Conservation (phyloP, 2,888 invertebrate genomes). For the Amblyjoppa fuscipennis region DNA sequence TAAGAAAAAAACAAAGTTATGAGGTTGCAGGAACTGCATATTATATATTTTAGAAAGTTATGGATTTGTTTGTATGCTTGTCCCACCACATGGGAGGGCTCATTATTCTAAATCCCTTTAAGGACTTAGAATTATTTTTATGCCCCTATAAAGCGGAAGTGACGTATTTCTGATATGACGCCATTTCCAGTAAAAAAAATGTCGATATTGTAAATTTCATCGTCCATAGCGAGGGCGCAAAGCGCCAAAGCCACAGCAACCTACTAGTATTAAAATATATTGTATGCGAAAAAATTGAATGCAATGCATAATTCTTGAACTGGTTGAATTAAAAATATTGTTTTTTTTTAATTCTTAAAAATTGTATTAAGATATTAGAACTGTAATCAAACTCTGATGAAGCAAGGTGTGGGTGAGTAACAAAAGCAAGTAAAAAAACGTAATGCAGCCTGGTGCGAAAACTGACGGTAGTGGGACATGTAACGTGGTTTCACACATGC, state of each 20-base stretch:
- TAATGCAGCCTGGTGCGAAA: slow-evolving; percentile 84
- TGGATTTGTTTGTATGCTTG: too few relatives aligned
- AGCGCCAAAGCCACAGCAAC: too few relatives aligned
- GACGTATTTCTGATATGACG: too few relatives aligned
- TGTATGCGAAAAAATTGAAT: slow-evolving; percentile 33
- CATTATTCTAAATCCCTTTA: too few relatives aligned
- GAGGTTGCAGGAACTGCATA: slow-evolving; percentile 38
- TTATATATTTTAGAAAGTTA: too few relatives aligned
- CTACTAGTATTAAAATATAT: slow-evolving; percentile 49
- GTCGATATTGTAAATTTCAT: too few relatives aligned
- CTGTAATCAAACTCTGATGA: slow-evolving; percentile 47
- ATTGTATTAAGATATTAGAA: slow-evolving; percentile 35
- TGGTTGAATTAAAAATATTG: slow-evolving; percentile 68
- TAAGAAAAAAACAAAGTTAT: slow-evolving; percentile 15
- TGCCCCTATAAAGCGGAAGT: too few relatives aligned
- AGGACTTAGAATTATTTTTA: too few relatives aligned
- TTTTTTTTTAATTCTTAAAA: slow-evolving; percentile 32
- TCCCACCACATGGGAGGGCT: too few relatives aligned
- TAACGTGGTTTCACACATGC: slow-evolving; percentile 85
- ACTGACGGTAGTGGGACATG: slow-evolving; percentile 85
- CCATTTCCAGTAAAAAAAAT: too few relatives aligned
- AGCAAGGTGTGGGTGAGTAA: slow-evolving; percentile 64
- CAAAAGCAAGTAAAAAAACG: slow-evolving; percentile 79
- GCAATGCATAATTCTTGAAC: slow-evolving; percentile 73
- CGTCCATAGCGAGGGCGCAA: too few relatives aligned